Evolutionary conservation across 2,888 invertebrate genomes (phyloP), one percentile per base, ranked within the genome.

Genomic region (Strigamia crassipes): DNA sequence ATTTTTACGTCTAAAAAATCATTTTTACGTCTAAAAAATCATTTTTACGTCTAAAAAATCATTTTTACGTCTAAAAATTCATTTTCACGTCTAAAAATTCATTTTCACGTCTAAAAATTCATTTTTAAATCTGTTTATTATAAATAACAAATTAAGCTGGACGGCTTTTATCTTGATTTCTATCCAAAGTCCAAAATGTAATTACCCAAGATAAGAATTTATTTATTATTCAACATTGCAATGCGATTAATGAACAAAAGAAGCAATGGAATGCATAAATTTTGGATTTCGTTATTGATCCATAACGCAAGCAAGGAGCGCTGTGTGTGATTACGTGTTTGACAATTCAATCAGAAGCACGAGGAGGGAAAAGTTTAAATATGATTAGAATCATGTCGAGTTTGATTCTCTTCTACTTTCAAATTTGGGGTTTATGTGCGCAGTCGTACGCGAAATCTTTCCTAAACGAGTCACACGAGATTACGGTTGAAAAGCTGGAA

Each of bases 341-440:
- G 66, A 66, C 66, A 27, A 31, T 66, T 66, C 66, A 66, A 31
- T 66, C 66, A 66, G 23, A 13, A 4, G 66, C 10, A 10, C 8
- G 10, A 27, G 3, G 27, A 66, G 12, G 15, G 23, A 66, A 66
- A 66, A 27, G 66, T 66, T 66, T 12, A 66, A 66, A 66, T 66
- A 66, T 66, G 66, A 66, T 66, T 66, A 66, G 9, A 66, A 51
- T 51, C 51, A n/a, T 18, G 51, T 51, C 51, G 18, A 51, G n/a
- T 51, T 18, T n/a, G 51, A 51, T 51, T 51, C n/a, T 51, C 51
- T 51, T 51, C n/a, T 51, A 18, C 51, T n/a, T 51, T 6, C 51
- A 51, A 51, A 51, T 51, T 51, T 51, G 10, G n/a, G n/a, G 18
- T 51, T 51, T 51, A 9, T 51, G n/a, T n/a, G 51, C n/a, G 51